These are phyloP conservation scores for Blera fallax DNA, from an alignment of 2,888 invertebrate species.

Conservation along the genomic window DNA sequence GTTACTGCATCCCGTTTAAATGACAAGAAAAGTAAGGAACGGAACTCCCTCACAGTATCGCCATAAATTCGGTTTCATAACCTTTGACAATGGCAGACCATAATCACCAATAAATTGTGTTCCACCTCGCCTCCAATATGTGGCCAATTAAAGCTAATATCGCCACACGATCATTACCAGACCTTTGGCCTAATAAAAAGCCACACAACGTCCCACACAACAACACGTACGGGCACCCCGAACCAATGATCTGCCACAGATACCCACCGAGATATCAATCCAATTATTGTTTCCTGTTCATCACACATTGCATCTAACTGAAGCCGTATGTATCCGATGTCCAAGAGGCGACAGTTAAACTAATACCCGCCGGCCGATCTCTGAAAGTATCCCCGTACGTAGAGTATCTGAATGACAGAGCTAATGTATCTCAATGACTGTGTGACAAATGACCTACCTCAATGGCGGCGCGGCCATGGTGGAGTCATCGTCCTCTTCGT, in stretches of 20 bases:
- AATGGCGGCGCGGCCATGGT: conserved; percentile 11
- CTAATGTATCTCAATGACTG: conserved; percentile 13
- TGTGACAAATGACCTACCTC: conserved; percentile 71
- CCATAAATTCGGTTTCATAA: conserved; percentile 39
- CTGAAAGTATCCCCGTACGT: neutral
- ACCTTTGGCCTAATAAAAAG: conserved; percentile 37
- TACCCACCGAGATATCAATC: conserved; percentile 57
- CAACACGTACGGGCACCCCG: neutral
- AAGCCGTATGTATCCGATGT: conserved; percentile 11
- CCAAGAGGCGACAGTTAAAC: conserved; percentile 45
- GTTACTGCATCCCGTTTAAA: conserved; percentile 6
- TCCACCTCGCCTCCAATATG: conserved; percentile 20
- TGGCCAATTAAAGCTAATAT: conserved; percentile 60
- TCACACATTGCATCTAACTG: conserved; percentile 34
- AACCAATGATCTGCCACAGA: conserved; percentile 57
- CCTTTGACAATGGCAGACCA: conserved; percentile 63
- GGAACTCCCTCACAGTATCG: conserved; percentile 2
- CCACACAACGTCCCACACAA: conserved; percentile 47
- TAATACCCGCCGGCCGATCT: conserved; percentile 1
- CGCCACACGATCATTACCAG: conserved; percentile 58
- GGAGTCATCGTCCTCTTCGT: conserved; percentile 17
- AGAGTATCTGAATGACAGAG: conserved; percentile 7
- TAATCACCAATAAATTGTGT: conserved; percentile 50
- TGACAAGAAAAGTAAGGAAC: neutral
- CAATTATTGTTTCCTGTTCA: conserved; percentile 70